Base-by-base conservation (phyloP, 2,113 vertebrate genomes). In the Onychostruthus taczanowskii region DNA sequence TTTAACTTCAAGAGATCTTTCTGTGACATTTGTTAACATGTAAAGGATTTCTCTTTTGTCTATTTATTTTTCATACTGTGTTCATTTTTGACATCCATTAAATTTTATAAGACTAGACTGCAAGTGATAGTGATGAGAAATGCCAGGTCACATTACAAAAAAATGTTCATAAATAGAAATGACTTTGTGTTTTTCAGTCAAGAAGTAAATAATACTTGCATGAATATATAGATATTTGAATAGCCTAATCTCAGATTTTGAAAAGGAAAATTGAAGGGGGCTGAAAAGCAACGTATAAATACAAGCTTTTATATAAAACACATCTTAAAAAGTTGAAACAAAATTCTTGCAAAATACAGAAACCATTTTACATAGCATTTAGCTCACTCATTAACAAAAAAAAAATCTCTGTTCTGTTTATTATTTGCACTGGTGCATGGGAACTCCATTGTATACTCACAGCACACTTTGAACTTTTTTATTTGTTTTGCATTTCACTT, bases 11-110 rank as follows among this genome's bases (percentile, higher is more conserved):
- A 94, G 90, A 96, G 52, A 72, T 80, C 56, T 88, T 95, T 92
- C 75, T 56, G 56, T 87, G 76, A 76, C 30, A 90, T 93, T 97
- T 96, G 77, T 92, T 97, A 87, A 93, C 72, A 87, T 64, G 77
- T 21, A 84, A 66, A 92, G 33, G 33, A 41, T 92, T 96, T 94
- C 35, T 91, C 86, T 82, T 95, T 96, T 97, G 80, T 96, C 86
- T 96, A 52, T 96, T 97, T 97, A 88, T 97, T 97, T 98, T 97
- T 76, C 89, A 94, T 94, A 94, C 76, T 80, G 55, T 95, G 94
- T 83, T 97, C 83, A 91, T 94, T 95, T 97, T 90, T 97, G 96
- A 97, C 84, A 95, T 95, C 86, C 94, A 97, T 98, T 98, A 97
- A 79, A 93, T 97, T 98, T 98, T 97, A 97, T 97, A 89, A 96